Evolutionary conservation across 2,113 vertebrate genomes (phyloP), one percentile per base, ranked within the genome.

Genomic region (Egretta garzetta): DNA sequence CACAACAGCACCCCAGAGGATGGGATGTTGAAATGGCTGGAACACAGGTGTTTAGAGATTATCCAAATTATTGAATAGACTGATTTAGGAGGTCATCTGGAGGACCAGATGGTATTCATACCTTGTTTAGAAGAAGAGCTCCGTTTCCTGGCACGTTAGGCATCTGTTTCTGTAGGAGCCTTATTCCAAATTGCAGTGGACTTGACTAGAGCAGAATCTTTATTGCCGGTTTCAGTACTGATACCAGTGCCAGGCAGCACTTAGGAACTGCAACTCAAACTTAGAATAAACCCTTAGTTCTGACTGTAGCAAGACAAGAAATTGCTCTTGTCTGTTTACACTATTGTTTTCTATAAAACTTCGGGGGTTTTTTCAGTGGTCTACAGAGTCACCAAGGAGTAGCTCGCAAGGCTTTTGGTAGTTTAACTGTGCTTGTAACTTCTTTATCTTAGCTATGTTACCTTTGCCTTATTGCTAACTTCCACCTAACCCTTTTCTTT

Each of bases 161-260:
- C 35, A 55, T 47, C 59, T 80, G 6, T 83, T 70, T 62, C 32
- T 37, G 56, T 56, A 86, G 60, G 55, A 79, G 18, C 41, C 24
- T 79, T 87, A 41, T 41, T 63, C 53, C 22, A 60, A 80, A 53
- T 32, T 47, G 28, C 33, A 64, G 53, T 21, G 28, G 14, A 23
- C 33, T 92, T 89, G 9, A 62, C 45, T 71, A 87, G 45, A 94
- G 59, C 88, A 93, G 82, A 95, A 87, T 80, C 67, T 90, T 83
- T 91, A 87, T 80, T 97, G 74, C 81, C 92, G 87, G 58, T 94
- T 93, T 91, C 49, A 52, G 3, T 82, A 75, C 58, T 91, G 63
- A 71, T 55, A 35, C 13, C 84, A 23, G 70, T 88, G 45, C 50
- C 9, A 9, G 33, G 27, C 90, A 50, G n/a, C 13, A 3, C 74